Evolutionary conservation across 2,888 invertebrate species (phyloP).

Genomic region (Ypsolopha scabrella): DNA sequence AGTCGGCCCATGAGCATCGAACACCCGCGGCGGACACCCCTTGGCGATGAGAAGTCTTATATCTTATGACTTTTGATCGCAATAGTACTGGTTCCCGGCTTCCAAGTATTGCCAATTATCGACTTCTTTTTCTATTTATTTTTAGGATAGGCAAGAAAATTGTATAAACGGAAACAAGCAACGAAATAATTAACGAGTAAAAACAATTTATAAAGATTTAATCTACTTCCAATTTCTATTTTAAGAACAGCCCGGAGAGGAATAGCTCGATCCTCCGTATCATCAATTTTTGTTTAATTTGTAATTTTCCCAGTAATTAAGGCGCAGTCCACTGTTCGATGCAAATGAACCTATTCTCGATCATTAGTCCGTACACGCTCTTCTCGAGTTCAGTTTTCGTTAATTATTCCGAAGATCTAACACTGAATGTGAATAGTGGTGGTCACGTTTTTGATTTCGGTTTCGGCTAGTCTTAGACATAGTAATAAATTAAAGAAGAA

Average conservation of each 20-base stretch:
- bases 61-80: constrained; percentile 6
- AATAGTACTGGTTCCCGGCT: background rate
- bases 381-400: constrained; percentile 59
- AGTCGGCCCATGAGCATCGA: background rate
- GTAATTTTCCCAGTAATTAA: constrained; percentile 67
- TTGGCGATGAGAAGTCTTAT: constrained; percentile 10
- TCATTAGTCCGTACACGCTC: constrained; percentile 63
- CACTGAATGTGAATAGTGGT: constrained; percentile 1
- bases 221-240: background rate
- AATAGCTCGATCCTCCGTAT: constrained; percentile 13
- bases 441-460: no score
- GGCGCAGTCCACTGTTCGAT: constrained; percentile 58
- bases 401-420: constrained; percentile 57
- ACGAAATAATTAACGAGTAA: background rate
- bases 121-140: background rate
- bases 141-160: no score
- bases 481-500: no score
- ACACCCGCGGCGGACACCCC: constrained; percentile 10
- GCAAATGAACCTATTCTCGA: constrained; percentile 65
- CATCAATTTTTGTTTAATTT: constrained; percentile 59
- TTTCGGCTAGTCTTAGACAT: no score
- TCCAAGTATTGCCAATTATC: background rate
- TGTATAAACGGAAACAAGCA: background rate
- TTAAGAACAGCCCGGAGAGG: background rate
- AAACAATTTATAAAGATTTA: background rate